Base-by-base conservation (phyloP, 2,113 vertebrate genomes). In the Rhabdornis inornatus region DNA sequence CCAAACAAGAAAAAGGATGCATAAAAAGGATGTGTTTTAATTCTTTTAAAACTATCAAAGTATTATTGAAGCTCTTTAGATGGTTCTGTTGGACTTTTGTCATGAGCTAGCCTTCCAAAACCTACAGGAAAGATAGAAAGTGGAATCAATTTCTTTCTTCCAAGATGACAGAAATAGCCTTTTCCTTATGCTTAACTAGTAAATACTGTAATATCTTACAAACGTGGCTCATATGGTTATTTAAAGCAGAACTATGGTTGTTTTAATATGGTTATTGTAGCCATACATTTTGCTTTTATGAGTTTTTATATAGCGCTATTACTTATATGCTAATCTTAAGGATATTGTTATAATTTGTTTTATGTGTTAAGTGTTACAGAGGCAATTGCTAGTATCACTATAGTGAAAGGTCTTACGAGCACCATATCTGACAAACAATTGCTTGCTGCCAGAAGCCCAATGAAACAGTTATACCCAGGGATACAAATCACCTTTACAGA, bases 261-360 rank as follows among this genome's bases (percentile, higher is more conserved):
- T 81, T 98, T 98, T 97, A 97, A 97, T 97, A 93, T 49, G 61
- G 89, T 96, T 97, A 97, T 97, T 95, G 77, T 95, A 94, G 88
- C 79, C 80, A 96, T 97, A 95, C 52, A 89, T 97, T 97, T 95
- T 59, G 45, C 16, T 95, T 98, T 97, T 97, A 98, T 97, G 95
- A 96, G 95, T 88, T 97, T 97, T 98, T 97, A 95, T 97, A 93
- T 87, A 95, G 95, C 92, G 84, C 94, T 97, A 96, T 97, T 97
- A 97, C 96, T 98, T 97, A 96, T 85, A 90, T 91, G 95, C 84
- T 97, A 97, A 98, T 98, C 96, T 96, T 97, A 95, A 90, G 92
- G 83, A 97, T 97, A 97, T 97, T 97, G 95, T 96, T 98, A 94
- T 97, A 97, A 98, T 98, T 97, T 97, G 96, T 96, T 98, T 97